Conservation (phyloP, 2,797 vertebrate species). For the Pseudochirops cupreus region DNA sequence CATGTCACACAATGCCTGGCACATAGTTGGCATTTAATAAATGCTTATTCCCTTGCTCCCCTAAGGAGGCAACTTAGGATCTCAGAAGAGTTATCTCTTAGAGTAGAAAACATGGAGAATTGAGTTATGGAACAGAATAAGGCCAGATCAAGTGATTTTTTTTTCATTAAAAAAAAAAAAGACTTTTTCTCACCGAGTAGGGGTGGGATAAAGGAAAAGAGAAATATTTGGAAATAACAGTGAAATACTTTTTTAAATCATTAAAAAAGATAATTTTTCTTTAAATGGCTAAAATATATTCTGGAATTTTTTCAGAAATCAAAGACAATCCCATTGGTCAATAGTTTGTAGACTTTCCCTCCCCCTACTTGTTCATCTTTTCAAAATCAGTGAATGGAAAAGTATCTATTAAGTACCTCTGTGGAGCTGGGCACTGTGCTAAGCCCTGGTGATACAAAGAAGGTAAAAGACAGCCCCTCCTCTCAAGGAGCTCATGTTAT, state of each 20-base stretch:
- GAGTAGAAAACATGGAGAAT: background rate
- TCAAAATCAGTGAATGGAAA: background rate
- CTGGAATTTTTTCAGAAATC: background rate
- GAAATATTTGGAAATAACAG: background rate
- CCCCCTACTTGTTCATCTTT: background rate
- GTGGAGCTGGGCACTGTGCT: background rate
- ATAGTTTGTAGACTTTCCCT: background rate
- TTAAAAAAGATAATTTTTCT: background rate
- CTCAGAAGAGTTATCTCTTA: background rate
- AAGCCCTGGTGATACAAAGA: background rate
- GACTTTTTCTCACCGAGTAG: background rate
- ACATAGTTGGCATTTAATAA: background rate
- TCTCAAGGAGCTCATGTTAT: background rate
- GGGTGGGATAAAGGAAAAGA: background rate
- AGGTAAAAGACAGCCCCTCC: background rate
- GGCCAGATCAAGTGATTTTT: background rate
- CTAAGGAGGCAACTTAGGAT: background rate
- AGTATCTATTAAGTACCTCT: background rate
- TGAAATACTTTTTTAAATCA: background rate
- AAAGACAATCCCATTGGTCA: background rate
- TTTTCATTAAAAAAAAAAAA: background rate
- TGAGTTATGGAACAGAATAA: background rate
- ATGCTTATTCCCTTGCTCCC: background rate
- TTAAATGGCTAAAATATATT: background rate
- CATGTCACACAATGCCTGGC: background rate